A percentile compares a stretch with the other conserved stretches of the same genome.
These are phyloP conservation scores for Urosaurus nigricauda DNA, from an alignment of 2,797 vertebrate genomes.

Conservation along the genomic window DNA sequence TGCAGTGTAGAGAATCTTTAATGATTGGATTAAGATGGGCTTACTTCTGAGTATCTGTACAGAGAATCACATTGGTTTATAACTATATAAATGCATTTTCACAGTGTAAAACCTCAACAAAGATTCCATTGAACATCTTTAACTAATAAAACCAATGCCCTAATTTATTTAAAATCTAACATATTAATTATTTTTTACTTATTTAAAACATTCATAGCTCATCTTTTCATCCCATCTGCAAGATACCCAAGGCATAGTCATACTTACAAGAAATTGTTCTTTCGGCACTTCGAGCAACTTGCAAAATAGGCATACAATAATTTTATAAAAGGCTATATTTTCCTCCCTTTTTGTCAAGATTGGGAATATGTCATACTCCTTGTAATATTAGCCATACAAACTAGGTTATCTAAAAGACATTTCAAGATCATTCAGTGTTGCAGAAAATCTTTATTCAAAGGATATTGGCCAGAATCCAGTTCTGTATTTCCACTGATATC, in stretches of 20 bases:
- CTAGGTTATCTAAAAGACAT: background rate
- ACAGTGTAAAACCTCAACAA: background rate
- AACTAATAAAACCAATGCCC: background rate
- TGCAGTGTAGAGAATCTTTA: too few relatives aligned
- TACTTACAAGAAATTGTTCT: background rate
- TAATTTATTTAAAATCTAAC: background rate
- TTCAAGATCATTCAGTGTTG: background rate
- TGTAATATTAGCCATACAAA: background rate
- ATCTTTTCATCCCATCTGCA: background rate
- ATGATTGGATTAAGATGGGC: background rate
- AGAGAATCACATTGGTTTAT: background rate
- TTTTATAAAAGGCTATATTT: background rate
- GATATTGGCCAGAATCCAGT: too few relatives aligned
- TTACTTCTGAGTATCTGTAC: background rate
- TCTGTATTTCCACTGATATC: too few relatives aligned
- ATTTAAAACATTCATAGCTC: background rate
- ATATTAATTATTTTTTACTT: background rate
- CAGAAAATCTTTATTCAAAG: background rate
- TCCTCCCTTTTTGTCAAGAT: background rate
- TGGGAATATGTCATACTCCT: background rate
- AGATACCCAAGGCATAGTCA: background rate
- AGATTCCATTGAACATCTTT: background rate
- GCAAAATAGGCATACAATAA: background rate
- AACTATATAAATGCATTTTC: background rate
- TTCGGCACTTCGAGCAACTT: background rate